phyloP scores from a whole-genome alignment of 2,888 invertebrate species.

The Rhogogaster chlorosoma region DNA sequence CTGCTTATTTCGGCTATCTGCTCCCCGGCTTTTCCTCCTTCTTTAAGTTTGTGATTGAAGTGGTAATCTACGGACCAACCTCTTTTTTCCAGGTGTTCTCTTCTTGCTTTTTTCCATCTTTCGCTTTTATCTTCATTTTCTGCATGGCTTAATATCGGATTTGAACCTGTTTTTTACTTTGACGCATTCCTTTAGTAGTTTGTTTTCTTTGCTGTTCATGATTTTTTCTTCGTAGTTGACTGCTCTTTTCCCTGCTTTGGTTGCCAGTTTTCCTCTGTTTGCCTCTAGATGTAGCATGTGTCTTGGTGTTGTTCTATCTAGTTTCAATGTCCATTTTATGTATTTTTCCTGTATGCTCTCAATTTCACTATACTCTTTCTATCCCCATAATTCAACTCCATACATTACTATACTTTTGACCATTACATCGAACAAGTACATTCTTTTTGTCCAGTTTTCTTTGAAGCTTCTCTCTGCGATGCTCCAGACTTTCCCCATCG shows the following conservation, averaged over 20 bases:
- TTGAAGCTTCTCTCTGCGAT: constrained; percentile 42
- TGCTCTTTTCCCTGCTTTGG: constrained; percentile 44
- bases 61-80: no score
- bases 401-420: constrained; percentile 32
- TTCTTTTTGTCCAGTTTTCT: not conserved
- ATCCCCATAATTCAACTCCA: constrained; percentile 44
- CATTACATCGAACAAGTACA: not conserved
- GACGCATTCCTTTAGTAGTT: not conserved
- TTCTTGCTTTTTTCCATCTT: no score
- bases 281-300: constrained; percentile 46
- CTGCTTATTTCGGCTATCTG: no score
- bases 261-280: constrained; percentile 1
- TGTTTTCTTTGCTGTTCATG: not conserved
- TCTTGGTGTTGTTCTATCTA: constrained; percentile 24
- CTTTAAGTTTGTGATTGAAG: no score
- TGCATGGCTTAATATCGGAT: no score
- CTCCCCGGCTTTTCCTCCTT: no score
- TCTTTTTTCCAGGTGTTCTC: no score
- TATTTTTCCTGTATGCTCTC: constrained; percentile 10
- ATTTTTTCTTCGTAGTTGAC: constrained; percentile 36
- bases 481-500: constrained; percentile 41
- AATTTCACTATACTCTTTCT: not conserved
- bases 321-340: no score
- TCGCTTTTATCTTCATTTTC: no score
- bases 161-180: not conserved